Conservation (phyloP, 2,797 vertebrate species). For the Lophotriccus pileatus region DNA sequence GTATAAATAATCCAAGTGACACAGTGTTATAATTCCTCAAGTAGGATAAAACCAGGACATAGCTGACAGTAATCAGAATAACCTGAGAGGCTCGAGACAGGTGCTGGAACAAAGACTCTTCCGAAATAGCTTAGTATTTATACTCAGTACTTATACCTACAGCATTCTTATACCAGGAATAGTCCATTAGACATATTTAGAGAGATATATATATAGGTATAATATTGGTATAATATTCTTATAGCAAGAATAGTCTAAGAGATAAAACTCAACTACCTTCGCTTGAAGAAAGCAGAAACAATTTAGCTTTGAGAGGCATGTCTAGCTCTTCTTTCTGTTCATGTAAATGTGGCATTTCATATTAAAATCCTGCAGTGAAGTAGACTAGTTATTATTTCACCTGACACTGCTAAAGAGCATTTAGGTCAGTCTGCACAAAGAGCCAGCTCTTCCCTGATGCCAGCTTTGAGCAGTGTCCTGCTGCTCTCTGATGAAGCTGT, state of each 20-base stretch:
- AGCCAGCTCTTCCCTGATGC: not conserved
- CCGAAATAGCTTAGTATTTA: not conserved
- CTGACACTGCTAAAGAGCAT: constrained; percentile 13
- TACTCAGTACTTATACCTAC: not conserved
- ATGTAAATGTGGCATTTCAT: not conserved
- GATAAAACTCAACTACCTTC: not conserved
- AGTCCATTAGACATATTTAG: too few relatives aligned
- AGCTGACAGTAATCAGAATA: not conserved
- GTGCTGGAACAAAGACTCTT: not conserved
- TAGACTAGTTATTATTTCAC: not conserved
- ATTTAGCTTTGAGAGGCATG: not conserved
- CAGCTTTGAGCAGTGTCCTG: not conserved
- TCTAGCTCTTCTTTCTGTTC: not conserved
- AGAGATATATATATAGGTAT: too few relatives aligned
- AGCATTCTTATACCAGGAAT: not conserved
- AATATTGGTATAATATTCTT: not conserved
- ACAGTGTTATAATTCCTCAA: not conserved
- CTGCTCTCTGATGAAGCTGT: not conserved
- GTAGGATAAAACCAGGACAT: not conserved
- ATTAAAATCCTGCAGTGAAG: not conserved
- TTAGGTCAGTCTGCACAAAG: not conserved
- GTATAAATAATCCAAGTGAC: not conserved
- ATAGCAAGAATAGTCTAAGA: not conserved
- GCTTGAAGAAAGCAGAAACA: not conserved
- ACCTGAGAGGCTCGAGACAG: not conserved